Base-by-base conservation (phyloP, 2,113 vertebrate genomes). In the Perca fluviatilis region DNA sequence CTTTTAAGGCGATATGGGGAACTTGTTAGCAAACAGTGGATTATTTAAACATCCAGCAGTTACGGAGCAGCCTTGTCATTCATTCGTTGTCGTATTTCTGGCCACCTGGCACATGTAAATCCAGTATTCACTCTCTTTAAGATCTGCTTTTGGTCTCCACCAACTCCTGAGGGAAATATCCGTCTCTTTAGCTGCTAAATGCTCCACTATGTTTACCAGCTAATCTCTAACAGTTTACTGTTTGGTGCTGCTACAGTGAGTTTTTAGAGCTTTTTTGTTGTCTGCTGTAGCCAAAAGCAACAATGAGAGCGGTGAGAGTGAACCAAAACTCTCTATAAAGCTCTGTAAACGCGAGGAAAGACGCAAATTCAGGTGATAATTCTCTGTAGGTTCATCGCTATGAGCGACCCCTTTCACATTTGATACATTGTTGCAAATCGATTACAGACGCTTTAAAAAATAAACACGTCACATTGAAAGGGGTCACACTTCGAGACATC, bases 401-500 rank as follows among this genome's bases (percentile, higher is more conserved):
- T 3, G 7, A 57, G 18, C 1, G 2, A 50, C 36, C 1, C 13
- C 13, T 30, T 13, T 12, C 14, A 47, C 58, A 36, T 40, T 27
- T n/a, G 18, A 46, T 19, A 21, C 3, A 30, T 11, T 11, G 11
- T 15, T 18, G 2, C 1, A 51, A 54, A 40, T 5, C 0, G 5
- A 62, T 46, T 7, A 46, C 11, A 47, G 5, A 19, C 1, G 2
- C 30, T 62, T 62, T 13, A 50, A 53, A 11, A 64, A 25, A 36
- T 23, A n/a, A 68, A 19, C 43, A 40, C 25, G 14, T 33, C 46
- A 27, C 6, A 61, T 2, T 21, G 16, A 47, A 23, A 43, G 3
- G 7, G 18, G 74, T 75, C 49, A 27, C 62, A 66, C 25, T 78
- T 77, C 2, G 18, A 76, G 53, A 67, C 23, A 15, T 86, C 74